A percentile compares a stretch with the other conserved stretches of the same genome.
These are phyloP conservation scores for Calephelis virginiensis DNA, from an alignment of 1,140 invertebrate genomes.

Conservation along the genomic window DNA sequence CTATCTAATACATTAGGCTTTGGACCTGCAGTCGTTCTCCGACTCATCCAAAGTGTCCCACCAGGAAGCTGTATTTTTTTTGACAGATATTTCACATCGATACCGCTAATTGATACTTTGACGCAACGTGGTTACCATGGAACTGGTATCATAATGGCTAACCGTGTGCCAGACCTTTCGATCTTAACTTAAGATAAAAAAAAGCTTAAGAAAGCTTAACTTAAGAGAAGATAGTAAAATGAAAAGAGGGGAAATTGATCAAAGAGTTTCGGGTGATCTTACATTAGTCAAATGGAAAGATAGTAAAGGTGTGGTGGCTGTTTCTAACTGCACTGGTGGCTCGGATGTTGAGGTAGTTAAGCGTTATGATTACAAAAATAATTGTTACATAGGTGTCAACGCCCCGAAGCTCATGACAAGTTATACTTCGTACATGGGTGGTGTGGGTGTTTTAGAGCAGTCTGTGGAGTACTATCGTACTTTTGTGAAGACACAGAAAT, in stretches of 20 bases:
- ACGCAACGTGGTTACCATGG: conserved; percentile 15
- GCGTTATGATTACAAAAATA: background rate
- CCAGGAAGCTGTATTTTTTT: conserved; percentile 17
- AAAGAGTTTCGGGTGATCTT: background rate
- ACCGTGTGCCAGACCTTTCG: conserved; percentile 1
- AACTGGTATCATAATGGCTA: conserved; percentile 19
- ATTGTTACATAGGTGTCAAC: background rate
- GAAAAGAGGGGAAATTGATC: conserved; percentile 5
- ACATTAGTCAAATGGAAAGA: conserved; percentile 8
- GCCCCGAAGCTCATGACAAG: conserved; percentile 7
- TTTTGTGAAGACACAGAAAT: conserved; percentile 4
- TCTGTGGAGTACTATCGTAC: conserved; percentile 18
- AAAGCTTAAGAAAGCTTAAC: background rate
- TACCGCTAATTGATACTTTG: conserved; percentile 20
- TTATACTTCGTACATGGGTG: conserved; percentile 8
- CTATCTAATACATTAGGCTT: conserved; percentile 5
- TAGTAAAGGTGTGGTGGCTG: background rate
- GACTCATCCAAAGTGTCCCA: conserved; percentile 17
- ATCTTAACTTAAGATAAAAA: too few relatives aligned
- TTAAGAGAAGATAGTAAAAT: conserved; percentile 14
- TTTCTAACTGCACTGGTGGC: conserved; percentile 16
- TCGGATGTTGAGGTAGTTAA: background rate
- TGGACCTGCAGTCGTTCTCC: conserved; percentile 20
- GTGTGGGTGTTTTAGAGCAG: conserved; percentile 17
- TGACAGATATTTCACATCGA: conserved; percentile 21